phyloP scores from a whole-genome alignment of 1,140 invertebrate species.

The Melanaphis sacchari region DNA sequence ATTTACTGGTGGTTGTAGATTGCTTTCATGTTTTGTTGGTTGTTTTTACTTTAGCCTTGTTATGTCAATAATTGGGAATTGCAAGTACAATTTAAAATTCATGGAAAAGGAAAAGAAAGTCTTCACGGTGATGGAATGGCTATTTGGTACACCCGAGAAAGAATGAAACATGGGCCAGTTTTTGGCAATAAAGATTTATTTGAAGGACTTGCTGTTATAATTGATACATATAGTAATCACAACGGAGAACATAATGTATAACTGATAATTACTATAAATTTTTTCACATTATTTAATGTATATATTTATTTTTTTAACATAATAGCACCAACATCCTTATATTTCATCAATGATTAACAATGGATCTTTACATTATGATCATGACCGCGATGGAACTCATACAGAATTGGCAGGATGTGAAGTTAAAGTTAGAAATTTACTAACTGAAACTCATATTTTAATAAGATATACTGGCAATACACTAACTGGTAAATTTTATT shows the following conservation, averaged over 20 bases:
- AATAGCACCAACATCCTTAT: conserved; percentile 89
- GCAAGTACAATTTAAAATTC: conserved; percentile 95
- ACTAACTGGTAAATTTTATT: conserved; percentile 73
- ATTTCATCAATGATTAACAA: conserved; percentile 99
- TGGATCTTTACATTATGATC: conserved; percentile 93
- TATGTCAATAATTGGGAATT: conserved; percentile 92
- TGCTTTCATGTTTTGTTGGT: conserved; percentile 54
- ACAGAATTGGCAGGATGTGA: conserved; percentile 94
- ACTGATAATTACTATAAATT: background rate
- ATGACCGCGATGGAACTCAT: conserved; percentile 97
- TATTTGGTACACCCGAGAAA: conserved; percentile 95
- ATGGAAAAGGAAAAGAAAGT: conserved; percentile 88
- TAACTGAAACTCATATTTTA: conserved; percentile 89
- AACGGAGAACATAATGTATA: conserved; percentile 97
- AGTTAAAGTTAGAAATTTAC: conserved; percentile 91
- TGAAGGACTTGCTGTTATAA: conserved; percentile 88
- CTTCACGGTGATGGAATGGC: conserved; percentile 97
- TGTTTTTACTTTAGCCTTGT: conserved; percentile 74
- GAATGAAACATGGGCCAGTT: conserved; percentile 84
- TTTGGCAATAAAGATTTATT: conserved; percentile 97
- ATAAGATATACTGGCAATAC: conserved; percentile 91
- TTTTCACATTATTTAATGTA: background rate
- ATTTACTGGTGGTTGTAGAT: background rate
- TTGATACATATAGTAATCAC: conserved; percentile 99
- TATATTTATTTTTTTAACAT: background rate